Conservation (phyloP, 2,113 vertebrate species). For the Megaceryle torquata region DNA sequence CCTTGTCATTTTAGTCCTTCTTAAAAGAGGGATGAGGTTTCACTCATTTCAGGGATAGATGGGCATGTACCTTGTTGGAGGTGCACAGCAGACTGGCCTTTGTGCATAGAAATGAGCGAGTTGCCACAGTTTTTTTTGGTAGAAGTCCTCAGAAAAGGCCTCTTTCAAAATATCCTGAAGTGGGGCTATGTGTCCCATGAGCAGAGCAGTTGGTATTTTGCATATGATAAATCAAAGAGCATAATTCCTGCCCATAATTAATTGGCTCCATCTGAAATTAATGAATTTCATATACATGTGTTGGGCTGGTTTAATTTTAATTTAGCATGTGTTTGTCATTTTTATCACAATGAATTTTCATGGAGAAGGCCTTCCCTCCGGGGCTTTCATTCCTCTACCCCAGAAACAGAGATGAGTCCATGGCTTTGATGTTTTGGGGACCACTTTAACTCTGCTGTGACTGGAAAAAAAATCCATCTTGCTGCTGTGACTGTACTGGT, state of each 20-base stretch:
- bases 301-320: slow-evolving; percentile 47
- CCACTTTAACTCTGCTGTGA: neutral
- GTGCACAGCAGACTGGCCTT: neutral
- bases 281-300: slow-evolving; percentile 25
- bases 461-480: neutral
- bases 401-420: neutral
- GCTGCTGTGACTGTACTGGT: neutral
- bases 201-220: neutral
- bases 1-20: neutral
- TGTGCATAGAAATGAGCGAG: neutral
- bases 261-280: slow-evolving; percentile 59
- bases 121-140: neutral
- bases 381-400: neutral
- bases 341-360: slow-evolving; percentile 54
- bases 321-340: slow-evolving; percentile 53
- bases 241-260: slow-evolving; percentile 55
- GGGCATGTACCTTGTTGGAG: neutral
- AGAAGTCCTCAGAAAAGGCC: neutral
- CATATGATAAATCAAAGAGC: slow-evolving; percentile 29
- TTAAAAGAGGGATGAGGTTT: neutral
- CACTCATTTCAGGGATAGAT: neutral
- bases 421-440: slow-evolving; percentile 20
- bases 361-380: slow-evolving; percentile 18
- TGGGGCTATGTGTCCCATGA: neutral
- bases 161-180: neutral